Evolutionary conservation across 2,888 invertebrate species (phyloP).

Genomic region (Drosophila subsilvestris): DNA sequence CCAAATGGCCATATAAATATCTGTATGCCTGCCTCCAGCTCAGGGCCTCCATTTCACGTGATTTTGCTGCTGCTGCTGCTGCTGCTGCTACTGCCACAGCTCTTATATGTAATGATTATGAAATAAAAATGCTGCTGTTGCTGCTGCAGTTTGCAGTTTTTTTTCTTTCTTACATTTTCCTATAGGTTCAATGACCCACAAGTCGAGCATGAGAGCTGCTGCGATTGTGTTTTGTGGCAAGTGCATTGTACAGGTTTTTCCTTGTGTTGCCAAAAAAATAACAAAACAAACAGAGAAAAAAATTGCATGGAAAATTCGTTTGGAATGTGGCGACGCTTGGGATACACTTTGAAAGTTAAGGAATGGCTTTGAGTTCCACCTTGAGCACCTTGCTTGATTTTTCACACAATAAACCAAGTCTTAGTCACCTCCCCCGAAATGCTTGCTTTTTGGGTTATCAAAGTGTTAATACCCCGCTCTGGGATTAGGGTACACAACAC

Average conservation of each 20-base stretch:
- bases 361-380: too few species aligned
- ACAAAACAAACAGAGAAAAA: slow-evolving; percentile 20
- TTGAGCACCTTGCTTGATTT: too few species aligned
- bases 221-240: slow-evolving; percentile 61
- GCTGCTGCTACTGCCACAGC: slow-evolving; percentile 14
- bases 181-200: slow-evolving; percentile 65
- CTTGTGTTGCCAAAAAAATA: slow-evolving; percentile 70
- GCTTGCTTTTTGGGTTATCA: too few species aligned
- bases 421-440: background rate
- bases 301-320: background rate
- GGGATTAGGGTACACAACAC: background rate
- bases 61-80: slow-evolving; percentile 53
- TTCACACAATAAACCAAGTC: background rate
- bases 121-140: slow-evolving; percentile 65
- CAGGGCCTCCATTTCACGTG: slow-evolving; percentile 66
- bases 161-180: slow-evolving; percentile 27
- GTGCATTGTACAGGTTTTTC: slow-evolving; percentile 74
- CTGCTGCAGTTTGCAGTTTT: slow-evolving; percentile 57
- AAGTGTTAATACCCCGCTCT: background rate
- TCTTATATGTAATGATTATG: slow-evolving; percentile 72
- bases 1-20: slow-evolving; percentile 49
- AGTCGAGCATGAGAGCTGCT: slow-evolving; percentile 25
- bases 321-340: background rate
- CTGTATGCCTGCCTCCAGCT: slow-evolving; percentile 39
- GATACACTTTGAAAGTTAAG: background rate